Percentiles rank a stretch among this genome's conserved stretches.
Conservation (phyloP, 2,113 vertebrate genomes). For the Gorsachius goisagi region DNA sequence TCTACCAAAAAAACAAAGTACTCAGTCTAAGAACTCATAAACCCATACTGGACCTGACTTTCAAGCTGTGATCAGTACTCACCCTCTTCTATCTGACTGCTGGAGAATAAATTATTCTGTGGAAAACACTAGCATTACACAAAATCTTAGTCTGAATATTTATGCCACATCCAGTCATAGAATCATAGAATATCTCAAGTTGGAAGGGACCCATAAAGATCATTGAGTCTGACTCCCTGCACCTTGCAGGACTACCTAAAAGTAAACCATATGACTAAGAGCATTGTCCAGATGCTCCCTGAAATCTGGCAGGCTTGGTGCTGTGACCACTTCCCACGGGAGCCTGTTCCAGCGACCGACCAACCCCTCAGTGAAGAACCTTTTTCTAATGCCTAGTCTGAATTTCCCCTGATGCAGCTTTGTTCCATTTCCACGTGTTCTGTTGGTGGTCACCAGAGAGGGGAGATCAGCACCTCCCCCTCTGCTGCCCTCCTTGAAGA, state of each 20-base stretch:
- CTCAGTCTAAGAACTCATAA: not conserved
- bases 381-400: not conserved
- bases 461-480: not conserved
- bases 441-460: not conserved
- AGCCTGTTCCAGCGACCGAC: not conserved
- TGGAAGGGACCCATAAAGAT: not conserved
- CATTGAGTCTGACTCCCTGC: too few species aligned
- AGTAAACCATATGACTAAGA: not conserved
- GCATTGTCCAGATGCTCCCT: rapidly evolving
- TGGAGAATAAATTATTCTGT: not conserved
- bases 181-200: not conserved
- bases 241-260: too few species aligned
- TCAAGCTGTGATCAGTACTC: not conserved
- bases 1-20: not conserved
- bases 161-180: not conserved
- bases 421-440: not conserved
- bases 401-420: not conserved
- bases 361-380: not conserved
- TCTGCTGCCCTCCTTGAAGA: not conserved
- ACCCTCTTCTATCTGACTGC: not conserved
- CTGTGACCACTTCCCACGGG: not conserved
- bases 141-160: not conserved
- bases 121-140: not conserved
- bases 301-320: not conserved
- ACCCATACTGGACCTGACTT: not conserved